phyloP scores from a whole-genome alignment of 2,113 vertebrate species.

The Aspidoscelis tigris region DNA sequence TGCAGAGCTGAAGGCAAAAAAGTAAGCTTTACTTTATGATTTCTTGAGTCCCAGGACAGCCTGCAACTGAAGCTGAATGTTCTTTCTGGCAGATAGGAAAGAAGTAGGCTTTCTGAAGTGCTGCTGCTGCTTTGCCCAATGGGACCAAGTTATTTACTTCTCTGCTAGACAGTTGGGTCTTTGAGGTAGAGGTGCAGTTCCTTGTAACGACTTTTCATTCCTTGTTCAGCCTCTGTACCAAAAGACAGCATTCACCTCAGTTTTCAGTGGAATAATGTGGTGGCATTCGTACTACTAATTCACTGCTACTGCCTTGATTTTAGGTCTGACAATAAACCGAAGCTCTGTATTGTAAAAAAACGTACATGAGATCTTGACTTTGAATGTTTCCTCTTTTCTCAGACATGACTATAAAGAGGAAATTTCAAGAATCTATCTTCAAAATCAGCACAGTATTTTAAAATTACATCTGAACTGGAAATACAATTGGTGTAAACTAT shows the following conservation, averaged over 20 bases:
- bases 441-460: neutral
- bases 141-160: neutral
- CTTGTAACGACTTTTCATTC: neutral
- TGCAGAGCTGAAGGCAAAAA: slow-evolving; percentile 85
- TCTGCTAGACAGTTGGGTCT: neutral
- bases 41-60: neutral
- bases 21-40: slow-evolving; percentile 69
- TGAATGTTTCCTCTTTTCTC: neutral
- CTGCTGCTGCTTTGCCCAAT: neutral
- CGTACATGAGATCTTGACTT: too few relatives aligned
- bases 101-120: neutral
- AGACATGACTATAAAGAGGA: neutral
- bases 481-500: neutral
- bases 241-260: neutral
- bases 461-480: neutral
- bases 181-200: neutral
- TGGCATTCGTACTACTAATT: neutral
- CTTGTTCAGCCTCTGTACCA: neutral
- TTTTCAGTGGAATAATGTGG: neutral
- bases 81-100: neutral
- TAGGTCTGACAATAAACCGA: neutral
- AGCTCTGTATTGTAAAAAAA: neutral
- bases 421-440: neutral
- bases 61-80: neutral
- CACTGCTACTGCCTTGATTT: neutral